Conservation (phyloP, 2,888 invertebrate species). For the Drosophila ezoana region DNA sequence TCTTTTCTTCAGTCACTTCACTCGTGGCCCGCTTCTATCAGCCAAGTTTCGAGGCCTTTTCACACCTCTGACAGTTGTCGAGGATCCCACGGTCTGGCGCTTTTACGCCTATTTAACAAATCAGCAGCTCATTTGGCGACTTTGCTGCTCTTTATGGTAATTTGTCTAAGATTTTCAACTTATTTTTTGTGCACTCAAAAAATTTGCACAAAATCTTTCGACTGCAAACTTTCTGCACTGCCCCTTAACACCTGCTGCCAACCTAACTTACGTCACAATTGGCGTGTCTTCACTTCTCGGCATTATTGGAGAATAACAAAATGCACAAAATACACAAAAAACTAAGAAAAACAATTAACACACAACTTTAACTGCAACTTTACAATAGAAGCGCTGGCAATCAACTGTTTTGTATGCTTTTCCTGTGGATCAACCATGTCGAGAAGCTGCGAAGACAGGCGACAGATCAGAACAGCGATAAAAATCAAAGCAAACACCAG, state of each 20-base stretch:
- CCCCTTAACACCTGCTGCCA: not conserved
- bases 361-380: slow-evolving; percentile 20
- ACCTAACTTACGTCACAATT: slow-evolving; percentile 79
- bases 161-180: slow-evolving; percentile 44
- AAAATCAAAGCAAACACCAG: slow-evolving; percentile 60
- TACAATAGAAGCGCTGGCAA: slow-evolving; percentile 30
- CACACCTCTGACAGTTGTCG: slow-evolving; percentile 63
- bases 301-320: slow-evolving; percentile 56
- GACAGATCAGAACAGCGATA: slow-evolving; percentile 46
- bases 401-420: slow-evolving; percentile 34
- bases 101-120: slow-evolving; percentile 75
- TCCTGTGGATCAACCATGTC: slow-evolving; percentile 34
- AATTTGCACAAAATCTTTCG: too few species aligned
- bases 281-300: slow-evolving; percentile 73
- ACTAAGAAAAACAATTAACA: slow-evolving; percentile 17
- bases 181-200: slow-evolving; percentile 42
- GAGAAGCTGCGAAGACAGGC: slow-evolving; percentile 30
- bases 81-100: slow-evolving; percentile 62
- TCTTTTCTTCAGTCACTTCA: slow-evolving; percentile 29
- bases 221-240: too few species aligned
- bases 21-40: slow-evolving; percentile 43
- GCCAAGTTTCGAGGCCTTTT: slow-evolving; percentile 57
- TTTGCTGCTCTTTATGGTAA: slow-evolving; percentile 66
- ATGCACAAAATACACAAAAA: slow-evolving; percentile 9
- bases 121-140: slow-evolving; percentile 77